These are phyloP conservation scores for Ooceraea biroi DNA, from an alignment of 1,140 invertebrate species.

Conservation along the genomic window DNA sequence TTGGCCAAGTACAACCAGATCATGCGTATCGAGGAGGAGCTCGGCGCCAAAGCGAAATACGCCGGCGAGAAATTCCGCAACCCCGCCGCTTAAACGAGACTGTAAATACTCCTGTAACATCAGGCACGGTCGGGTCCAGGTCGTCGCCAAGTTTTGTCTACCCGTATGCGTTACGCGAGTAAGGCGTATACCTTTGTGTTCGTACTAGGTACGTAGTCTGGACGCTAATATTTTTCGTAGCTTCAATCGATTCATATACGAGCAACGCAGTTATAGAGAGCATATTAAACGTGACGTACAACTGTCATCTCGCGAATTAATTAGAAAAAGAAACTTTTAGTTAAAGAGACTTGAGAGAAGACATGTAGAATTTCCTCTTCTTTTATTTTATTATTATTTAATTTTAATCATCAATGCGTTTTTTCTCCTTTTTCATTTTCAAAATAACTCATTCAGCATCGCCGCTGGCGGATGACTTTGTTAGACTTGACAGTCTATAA, in stretches of 20 bases:
- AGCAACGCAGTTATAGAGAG: neutral
- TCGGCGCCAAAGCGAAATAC: conserved; percentile 95
- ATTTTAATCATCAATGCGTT: neutral
- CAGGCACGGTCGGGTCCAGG: neutral
- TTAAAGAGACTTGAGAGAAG: neutral
- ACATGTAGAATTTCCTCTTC: neutral
- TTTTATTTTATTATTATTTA: conserved; percentile 14
- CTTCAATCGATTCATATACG: neutral
- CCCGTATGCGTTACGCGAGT: neutral
- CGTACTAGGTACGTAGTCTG: neutral
- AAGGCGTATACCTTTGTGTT: conserved; percentile 8
- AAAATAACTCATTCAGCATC: neutral
- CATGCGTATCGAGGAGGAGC: conserved; percentile 98
- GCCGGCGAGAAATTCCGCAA: conserved; percentile 98
- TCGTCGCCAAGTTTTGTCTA: neutral
- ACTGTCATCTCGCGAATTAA: neutral
- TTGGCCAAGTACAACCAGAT: conserved; percentile 99
- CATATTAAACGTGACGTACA: conserved; percentile 1
- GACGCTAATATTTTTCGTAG: conserved; percentile 19
- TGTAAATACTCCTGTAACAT: neutral
- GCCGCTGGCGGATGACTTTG: no score
- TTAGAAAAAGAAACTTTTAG: no score
- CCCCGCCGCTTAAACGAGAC: conserved; percentile 85
- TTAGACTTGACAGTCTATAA: neutral
- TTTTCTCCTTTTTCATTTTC: neutral